A percentile compares a stretch with the other conserved stretches of the same genome.
phyloP scores from a whole-genome alignment of 1,140 invertebrate species.

The Drosophila simulans region DNA sequence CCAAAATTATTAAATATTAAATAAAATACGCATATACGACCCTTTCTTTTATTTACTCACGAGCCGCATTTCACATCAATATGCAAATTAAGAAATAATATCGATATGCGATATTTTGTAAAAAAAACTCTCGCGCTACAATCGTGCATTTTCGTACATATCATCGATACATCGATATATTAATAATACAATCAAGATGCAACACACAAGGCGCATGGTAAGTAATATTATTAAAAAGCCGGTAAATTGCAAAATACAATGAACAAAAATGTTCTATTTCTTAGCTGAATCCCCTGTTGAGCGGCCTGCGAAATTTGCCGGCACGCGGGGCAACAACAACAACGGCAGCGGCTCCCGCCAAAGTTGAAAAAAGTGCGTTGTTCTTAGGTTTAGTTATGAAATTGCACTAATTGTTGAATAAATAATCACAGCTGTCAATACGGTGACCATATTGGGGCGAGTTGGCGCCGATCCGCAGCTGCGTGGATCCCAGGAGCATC shows the following conservation, averaged over 20 bases:
- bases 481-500: slow-evolving; percentile 92
- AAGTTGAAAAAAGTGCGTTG: slow-evolving; percentile 80
- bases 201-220: slow-evolving; percentile 65
- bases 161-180: too few relatives aligned
- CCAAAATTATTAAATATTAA: too few relatives aligned
- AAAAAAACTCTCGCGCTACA: too few relatives aligned
- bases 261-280: too few relatives aligned
- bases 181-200: slow-evolving; percentile 49
- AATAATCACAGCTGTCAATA: slow-evolving; percentile 91
- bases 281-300: slow-evolving; percentile 54
- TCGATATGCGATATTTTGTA: too few relatives aligned
- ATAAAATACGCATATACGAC: too few relatives aligned
- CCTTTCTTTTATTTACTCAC: too few relatives aligned
- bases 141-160: too few relatives aligned
- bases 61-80: too few relatives aligned
- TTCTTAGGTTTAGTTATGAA: neutral
- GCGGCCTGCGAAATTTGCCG: slow-evolving; percentile 41
- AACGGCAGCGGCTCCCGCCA: slow-evolving; percentile 66
- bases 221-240: neutral
- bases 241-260: too few relatives aligned
- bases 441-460: slow-evolving; percentile 93
- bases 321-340: slow-evolving; percentile 57
- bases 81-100: too few relatives aligned
- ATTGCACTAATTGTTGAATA: slow-evolving; percentile 1
- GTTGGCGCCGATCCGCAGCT: slow-evolving; percentile 94